Conservation (phyloP, 2,888 invertebrate species). For the Agonopterix arenella region DNA sequence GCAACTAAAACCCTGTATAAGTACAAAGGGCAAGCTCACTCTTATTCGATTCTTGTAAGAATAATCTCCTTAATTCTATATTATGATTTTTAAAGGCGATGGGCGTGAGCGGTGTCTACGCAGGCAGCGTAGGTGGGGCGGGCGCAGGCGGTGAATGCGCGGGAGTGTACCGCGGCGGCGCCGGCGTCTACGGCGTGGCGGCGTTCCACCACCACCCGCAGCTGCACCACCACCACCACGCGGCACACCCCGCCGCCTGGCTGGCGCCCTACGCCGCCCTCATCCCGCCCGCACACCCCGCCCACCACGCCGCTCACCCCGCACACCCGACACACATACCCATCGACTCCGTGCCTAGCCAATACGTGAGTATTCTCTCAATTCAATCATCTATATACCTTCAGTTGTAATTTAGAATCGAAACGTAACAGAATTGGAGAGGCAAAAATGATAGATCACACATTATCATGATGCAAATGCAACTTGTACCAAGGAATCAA, state of each 20-base stretch:
- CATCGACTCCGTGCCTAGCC: slow-evolving; percentile 69
- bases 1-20: no score
- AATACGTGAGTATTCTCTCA: slow-evolving; percentile 55
- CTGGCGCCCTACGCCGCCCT: slow-evolving; percentile 66
- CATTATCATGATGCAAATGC: no score
- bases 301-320: slow-evolving; percentile 56
- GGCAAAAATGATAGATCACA: not conserved
- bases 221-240: slow-evolving; percentile 62
- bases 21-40: no score
- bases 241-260: slow-evolving; percentile 62
- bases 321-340: slow-evolving; percentile 63
- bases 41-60: no score
- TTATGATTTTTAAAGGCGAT: slow-evolving; percentile 35
- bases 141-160: slow-evolving; percentile 57
- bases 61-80: no score
- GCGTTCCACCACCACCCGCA: slow-evolving; percentile 66
- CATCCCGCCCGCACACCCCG: slow-evolving; percentile 55
- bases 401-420: not conserved
- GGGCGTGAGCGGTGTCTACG: slow-evolving; percentile 66
- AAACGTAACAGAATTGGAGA: not conserved
- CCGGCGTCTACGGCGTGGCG: slow-evolving; percentile 63
- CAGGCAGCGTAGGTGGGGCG: slow-evolving; percentile 48
- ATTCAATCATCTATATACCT: not conserved
- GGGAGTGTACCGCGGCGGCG: slow-evolving; percentile 63
- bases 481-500: no score